Percentiles rank a stretch among this genome's conserved stretches.
These are phyloP conservation scores for Holacanthella duospinosa DNA, from an alignment of 2,888 invertebrate genomes.

Conservation along the genomic window DNA sequence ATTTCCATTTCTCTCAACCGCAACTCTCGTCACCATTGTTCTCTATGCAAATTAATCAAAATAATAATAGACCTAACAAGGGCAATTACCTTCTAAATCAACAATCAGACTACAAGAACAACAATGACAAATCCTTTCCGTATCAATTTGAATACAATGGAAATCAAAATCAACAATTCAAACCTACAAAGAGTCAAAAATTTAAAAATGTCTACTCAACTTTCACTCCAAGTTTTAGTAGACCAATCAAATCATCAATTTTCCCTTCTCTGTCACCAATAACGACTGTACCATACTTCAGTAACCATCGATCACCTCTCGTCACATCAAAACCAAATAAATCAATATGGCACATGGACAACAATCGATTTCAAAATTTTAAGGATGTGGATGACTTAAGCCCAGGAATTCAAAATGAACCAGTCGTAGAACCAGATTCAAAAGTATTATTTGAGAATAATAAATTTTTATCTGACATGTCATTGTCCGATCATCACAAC, in stretches of 20 bases:
- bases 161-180: too few species aligned
- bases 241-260: background rate
- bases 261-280: too few species aligned
- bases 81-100: too few species aligned
- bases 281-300: background rate
- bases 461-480: too few species aligned
- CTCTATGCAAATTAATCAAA: background rate
- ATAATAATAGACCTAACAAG: background rate
- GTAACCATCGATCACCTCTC: background rate
- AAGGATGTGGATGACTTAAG: background rate
- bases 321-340: background rate
- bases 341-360: background rate
- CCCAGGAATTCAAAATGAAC: background rate
- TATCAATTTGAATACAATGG: constrained; percentile 1
- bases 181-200: too few species aligned
- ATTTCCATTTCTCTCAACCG: background rate
- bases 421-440: too few species aligned
- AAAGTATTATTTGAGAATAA: too few species aligned
- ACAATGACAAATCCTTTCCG: background rate
- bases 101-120: too few species aligned
- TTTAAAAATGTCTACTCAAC: background rate
- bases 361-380: background rate
- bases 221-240: background rate
- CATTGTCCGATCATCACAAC: too few species aligned
- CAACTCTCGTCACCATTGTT: background rate